Conservation (phyloP, 2,888 invertebrate genomes). For the Tricholauxania praeusta region DNA sequence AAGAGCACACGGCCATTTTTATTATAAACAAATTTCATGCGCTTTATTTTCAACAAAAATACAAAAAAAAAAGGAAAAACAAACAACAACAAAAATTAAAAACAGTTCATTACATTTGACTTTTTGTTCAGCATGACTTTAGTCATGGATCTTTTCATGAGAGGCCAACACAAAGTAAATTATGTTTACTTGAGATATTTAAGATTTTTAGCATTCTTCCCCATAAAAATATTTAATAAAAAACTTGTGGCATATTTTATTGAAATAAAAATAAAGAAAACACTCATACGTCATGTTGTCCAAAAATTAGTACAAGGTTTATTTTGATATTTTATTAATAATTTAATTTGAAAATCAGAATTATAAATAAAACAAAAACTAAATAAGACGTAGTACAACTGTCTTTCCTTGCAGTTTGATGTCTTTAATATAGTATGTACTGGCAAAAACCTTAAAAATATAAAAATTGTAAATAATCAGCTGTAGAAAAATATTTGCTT, state of each 20-base stretch:
- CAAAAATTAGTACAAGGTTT: no score
- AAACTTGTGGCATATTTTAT: neutral
- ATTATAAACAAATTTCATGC: conserved; percentile 57
- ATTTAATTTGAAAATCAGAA: no score
- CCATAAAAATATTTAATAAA: neutral
- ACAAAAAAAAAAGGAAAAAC: conserved; percentile 1
- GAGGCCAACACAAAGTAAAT: neutral
- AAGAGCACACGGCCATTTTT: conserved; percentile 66
- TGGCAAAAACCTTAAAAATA: no score
- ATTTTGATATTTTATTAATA: no score
- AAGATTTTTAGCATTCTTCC: neutral
- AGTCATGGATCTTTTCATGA: neutral
- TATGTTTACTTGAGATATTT: no score
- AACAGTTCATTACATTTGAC: neutral
- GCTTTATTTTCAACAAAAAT: no score
- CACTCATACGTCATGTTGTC: conserved; percentile 10
- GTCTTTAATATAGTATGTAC: no score
- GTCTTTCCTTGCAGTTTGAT: no score
- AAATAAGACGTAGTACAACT: no score
- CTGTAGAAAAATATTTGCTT: no score
- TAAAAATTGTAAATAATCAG: no score
- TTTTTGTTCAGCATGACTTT: neutral
- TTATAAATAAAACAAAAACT: no score
- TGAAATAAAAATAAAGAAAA: neutral
- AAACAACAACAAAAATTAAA: neutral